Evolutionary conservation across 2,113 vertebrate species (phyloP), one percentile per base, ranked within the genome.

Genomic region (Oreochromis tanganicae): DNA sequence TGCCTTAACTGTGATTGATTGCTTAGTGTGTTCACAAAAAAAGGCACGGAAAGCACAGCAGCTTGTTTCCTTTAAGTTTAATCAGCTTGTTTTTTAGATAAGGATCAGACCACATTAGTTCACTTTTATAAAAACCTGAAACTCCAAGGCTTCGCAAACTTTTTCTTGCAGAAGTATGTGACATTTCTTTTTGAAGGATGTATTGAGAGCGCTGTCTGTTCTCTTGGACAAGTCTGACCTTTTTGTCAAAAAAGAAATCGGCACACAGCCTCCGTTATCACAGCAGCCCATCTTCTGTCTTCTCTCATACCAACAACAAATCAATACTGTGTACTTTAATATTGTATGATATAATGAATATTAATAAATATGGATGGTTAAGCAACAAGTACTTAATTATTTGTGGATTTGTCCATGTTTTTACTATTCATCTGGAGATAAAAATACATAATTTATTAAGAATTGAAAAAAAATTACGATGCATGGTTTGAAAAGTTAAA

Each of bases 151-250:
- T 75, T 75, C 43, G 29, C 43, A 75, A 78, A 78, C 43, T 12
- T 78, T 48, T 78, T 19, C 71, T 29, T 78, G 9, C 24, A 50
- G 10, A 29, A 55, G 78, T 27, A 54, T 56, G 83, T 90, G 85
- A 48, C 79, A 73, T 89, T 90, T 90, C 43, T 50, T 68, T 59
- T 59, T 32, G 19, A 85, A 50, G 78, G 57, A 16, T 83, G 56
- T 41, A 83, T 21, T 57, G 36, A 38, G 38, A 88, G 50, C 16
- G 29, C 50, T 32, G 78, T 83, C 73, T 87, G 24, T 38, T 73
- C 38, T 48, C n/a, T 88, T 78, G 84, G 90, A 90, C 88, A 86
- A 86, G 84, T 38, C 36, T 89, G 90, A 92, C 90, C 89, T 92
- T 94, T 93, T 71, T 24, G 17, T 59, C 9, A 36, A 13, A 29